Conservation (phyloP, 2,888 invertebrate species). For the Ectobius pallidus region DNA sequence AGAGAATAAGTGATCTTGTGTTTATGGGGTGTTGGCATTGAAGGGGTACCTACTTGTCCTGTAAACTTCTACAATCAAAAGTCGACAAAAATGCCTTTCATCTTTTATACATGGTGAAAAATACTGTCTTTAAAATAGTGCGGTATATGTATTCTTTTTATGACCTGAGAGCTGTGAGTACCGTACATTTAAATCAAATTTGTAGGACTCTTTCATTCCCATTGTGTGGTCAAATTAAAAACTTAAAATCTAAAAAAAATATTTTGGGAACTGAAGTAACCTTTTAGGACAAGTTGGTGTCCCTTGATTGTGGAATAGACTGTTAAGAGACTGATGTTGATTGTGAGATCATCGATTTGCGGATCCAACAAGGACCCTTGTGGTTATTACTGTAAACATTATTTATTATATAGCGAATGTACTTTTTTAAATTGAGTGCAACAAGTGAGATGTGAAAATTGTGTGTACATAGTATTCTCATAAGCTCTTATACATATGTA, state of each 20-base stretch:
- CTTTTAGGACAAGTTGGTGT: background rate
- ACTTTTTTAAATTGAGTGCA: background rate
- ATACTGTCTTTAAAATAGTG: background rate
- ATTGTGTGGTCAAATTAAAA: background rate
- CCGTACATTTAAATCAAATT: too few species aligned
- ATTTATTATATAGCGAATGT: background rate
- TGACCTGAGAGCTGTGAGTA: too few species aligned
- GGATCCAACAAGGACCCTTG: too few species aligned
- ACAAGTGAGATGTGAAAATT: background rate
- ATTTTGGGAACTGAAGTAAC: too few species aligned
- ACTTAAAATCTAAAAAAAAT: too few species aligned
- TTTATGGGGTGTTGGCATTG: background rate
- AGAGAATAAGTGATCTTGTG: background rate
- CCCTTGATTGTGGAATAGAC: background rate
- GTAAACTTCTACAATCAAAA: conserved; percentile 8
- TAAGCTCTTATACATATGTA: conserved; percentile 10
- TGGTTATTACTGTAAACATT: background rate
- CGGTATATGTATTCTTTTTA: too few species aligned
- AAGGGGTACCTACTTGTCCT: background rate
- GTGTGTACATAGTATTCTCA: conserved; percentile 11
- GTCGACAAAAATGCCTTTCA: background rate
- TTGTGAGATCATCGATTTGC: too few species aligned
- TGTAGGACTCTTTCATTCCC: background rate
- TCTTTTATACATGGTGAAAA: background rate
- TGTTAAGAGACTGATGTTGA: background rate